Base-by-base conservation (phyloP, 1,140 invertebrate species). In the Hydropsyche tenuis region DNA sequence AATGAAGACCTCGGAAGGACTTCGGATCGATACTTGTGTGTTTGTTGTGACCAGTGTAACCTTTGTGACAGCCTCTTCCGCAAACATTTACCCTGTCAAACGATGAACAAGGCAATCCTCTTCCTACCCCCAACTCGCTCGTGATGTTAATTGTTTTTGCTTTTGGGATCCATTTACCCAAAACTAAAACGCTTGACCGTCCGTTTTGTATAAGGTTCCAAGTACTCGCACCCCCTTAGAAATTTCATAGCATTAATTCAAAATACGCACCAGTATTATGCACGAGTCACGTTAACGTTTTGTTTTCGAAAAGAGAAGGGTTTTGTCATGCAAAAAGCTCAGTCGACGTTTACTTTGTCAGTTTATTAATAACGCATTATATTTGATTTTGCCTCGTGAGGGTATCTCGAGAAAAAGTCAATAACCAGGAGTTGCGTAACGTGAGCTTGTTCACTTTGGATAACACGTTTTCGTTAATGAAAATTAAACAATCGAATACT, bases 1-100 rank as follows among this genome's bases (percentile, higher is more conserved):
- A 23, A 70, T 70, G 68, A 70, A 70, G 68, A 69, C 45, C 66
- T 69, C 18, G 46, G 25, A n/a, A n/a, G n/a, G 43, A 1, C 16
- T 46, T 20, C 16, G 18, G 68, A 70, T 70, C 68, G 68, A 70
- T 70, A 45, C 51, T 22, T 48, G 18, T 20, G 16, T 37, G 27
- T 37, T 70, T 46, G 22, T 22, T 53, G 25, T 48, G 46, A 69
- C 66, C 66, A 43, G 27, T 51, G 66, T 70, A 70, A 70, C 68
- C 68, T 70, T 56, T 70, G 68, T 56, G 68, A 70, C 68, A 70
- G 68, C 27, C 25, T 27, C 51, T 56, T 56, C 68, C 68, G 48
- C 68, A 70, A 70, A 70, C 43, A 70, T 70, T 70, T 70, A 70
- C 68, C 68, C 68, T 56, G 68, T 70, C 68, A 70, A 70, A 70